A percentile compares a stretch with the other conserved stretches of the same genome.
phyloP scores from a whole-genome alignment of 2,797 vertebrate genomes.

The Leuciscus waleckii region DNA sequence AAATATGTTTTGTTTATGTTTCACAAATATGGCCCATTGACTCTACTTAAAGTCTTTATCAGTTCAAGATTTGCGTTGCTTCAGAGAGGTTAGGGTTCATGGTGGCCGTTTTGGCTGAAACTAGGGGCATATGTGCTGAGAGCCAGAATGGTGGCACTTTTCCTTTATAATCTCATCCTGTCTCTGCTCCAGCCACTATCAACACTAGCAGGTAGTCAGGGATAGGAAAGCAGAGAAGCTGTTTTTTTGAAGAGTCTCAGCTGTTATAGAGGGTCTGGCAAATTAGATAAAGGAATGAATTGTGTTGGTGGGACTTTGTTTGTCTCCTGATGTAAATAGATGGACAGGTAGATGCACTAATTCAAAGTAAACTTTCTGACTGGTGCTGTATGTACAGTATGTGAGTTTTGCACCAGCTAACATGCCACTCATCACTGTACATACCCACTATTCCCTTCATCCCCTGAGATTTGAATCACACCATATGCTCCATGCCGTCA shows the following conservation, averaged over 20 bases:
- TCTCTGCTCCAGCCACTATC: not conserved
- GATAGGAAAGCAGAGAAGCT: not conserved
- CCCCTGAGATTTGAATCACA: not conserved
- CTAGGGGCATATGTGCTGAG: not conserved
- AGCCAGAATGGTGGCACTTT: not conserved
- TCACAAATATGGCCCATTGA: not conserved
- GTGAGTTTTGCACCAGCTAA: not conserved
- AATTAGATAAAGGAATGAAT: constrained; percentile 12
- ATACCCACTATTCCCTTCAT: constrained; percentile 14
- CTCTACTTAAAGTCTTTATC: not conserved
- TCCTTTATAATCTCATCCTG: not conserved
- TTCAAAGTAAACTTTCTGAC: not conserved
- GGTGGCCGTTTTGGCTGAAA: not conserved
- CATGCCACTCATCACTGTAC: not conserved
- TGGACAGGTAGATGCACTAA: not conserved
- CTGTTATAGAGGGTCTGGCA: not conserved
- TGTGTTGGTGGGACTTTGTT: not conserved
- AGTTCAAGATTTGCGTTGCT: not conserved
- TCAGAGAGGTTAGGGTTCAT: not conserved
- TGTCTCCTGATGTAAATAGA: not conserved
- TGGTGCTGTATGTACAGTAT: not conserved
- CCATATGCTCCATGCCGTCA: not conserved
- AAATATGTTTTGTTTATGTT: not conserved
- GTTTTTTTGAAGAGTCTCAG: not conserved
- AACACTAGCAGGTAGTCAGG: not conserved